Evolutionary conservation across 2,113 vertebrate genomes (phyloP), one percentile per base, ranked within the genome.

Genomic region (Cyanocitta stelleri): DNA sequence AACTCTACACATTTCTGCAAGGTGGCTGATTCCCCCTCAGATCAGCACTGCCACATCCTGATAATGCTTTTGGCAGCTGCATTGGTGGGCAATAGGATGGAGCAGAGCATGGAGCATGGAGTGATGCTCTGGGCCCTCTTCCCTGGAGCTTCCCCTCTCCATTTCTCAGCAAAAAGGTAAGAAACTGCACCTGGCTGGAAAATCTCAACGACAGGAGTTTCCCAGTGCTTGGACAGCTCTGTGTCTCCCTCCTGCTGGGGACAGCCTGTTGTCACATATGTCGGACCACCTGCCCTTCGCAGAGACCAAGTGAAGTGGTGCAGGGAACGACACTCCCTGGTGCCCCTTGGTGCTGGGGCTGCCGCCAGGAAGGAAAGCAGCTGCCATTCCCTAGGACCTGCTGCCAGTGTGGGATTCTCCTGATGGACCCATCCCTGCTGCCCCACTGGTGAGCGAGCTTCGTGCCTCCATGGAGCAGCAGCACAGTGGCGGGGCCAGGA

Each of bases 211-310:
- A 8, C 48, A 55, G 86, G 80, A 93, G 29, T 81, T 90, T 81
- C 55, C 75, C 94, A 84, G 79, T 0, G 0, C 92, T 87, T 0
- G 0, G 71, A 46, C 74, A 95, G 55, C 8, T 10, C 69, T 19
- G 64, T 51, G 92, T 81, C 12, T 64, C 78, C 23, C 39, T 85
- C 93, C 79, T 7, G 56, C 92, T 5, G 75, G 44, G 90, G 85
- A 61, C 85, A 88, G 74, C 85, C 66, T 88, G 95, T 58, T 84
- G 93, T 80, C 95, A 90, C 95, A 95, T 93, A 91, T 93, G 92
- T 54, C 1, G 0, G 73, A 63, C 59, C 93, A 95, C 85, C 93
- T 94, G 95, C 95, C 93, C 85, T 76, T 48, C 0, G 0, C 68
- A 72, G 73, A 26, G 84, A 52, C 33, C 1, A 0, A 17, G 13